A percentile compares a stretch with the other conserved stretches of the same genome.
Evolutionary conservation across 1,140 invertebrate genomes (phyloP).

Genomic region (Laupala kohalensis): DNA sequence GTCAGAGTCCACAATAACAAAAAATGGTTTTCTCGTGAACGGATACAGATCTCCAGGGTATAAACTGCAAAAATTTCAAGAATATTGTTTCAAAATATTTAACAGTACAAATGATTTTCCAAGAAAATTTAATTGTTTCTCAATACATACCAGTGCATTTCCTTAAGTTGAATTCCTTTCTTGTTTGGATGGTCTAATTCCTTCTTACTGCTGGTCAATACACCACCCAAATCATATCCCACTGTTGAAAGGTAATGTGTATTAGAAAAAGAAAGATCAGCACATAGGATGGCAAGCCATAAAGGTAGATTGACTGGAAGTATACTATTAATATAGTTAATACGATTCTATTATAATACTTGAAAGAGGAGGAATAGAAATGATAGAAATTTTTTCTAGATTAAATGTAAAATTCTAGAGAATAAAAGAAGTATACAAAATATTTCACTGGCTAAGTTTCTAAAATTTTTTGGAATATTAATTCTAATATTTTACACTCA

Average conservation of each 20-base stretch:
- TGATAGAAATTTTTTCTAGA: too few relatives aligned
- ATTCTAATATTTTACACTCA: not conserved
- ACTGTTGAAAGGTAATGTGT: conserved; percentile 45
- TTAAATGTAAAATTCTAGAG: too few relatives aligned
- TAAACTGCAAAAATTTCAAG: conserved; percentile 39
- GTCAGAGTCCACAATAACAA: conserved; percentile 89
- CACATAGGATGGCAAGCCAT: too few relatives aligned
- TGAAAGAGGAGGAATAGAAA: too few relatives aligned
- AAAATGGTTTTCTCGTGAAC: conserved; percentile 81
- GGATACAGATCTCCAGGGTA: conserved; percentile 88
- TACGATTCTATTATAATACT: too few relatives aligned
- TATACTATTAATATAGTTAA: too few relatives aligned
- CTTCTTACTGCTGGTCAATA: conserved; percentile 71
- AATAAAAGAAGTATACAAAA: not conserved
- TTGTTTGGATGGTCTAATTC: conserved; percentile 52
- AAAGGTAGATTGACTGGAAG: too few relatives aligned
- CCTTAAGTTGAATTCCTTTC: conserved; percentile 51
- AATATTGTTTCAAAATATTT: not conserved
- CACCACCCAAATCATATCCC: conserved; percentile 85
- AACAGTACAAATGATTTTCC: too few relatives aligned
- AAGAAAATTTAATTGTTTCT: too few relatives aligned
- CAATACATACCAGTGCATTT: conserved; percentile 51
- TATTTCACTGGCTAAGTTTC: not conserved
- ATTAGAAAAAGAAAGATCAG: too few relatives aligned
- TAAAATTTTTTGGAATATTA: not conserved